These are phyloP conservation scores for Eriocheir sinensis DNA, from an alignment of 1,140 invertebrate genomes.

Conservation along the genomic window DNA sequence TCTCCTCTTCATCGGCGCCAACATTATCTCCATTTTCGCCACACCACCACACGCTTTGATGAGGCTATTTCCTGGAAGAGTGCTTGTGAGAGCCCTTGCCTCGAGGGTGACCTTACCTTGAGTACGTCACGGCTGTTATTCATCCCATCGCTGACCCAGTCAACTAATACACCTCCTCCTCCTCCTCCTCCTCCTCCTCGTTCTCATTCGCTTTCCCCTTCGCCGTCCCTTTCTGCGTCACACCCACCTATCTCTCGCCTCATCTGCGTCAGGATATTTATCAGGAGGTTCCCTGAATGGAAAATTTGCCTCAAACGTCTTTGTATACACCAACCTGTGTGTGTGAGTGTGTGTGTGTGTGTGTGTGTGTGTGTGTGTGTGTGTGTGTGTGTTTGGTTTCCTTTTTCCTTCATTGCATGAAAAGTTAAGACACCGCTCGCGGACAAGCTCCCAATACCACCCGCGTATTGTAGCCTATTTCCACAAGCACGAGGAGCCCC, in stretches of 20 bases:
- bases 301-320: constrained; percentile 13
- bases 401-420: too few relatives aligned
- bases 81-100: background rate
- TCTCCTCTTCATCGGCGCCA: background rate
- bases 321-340: background rate
- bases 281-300: background rate
- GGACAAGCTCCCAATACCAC: too few relatives aligned
- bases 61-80: background rate
- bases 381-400: background rate
- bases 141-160: background rate
- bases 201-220: background rate
- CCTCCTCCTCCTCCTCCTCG: background rate
- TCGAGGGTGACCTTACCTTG: background rate
- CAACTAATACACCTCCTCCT: background rate
- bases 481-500: too few relatives aligned
- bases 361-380: constrained; percentile 13
- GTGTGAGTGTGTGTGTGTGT: constrained; percentile 21
- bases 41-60: background rate
- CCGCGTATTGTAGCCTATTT: too few relatives aligned
- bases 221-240: background rate
- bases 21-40: background rate
- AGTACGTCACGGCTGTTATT: background rate
- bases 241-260: background rate
- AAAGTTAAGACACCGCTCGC: too few relatives aligned
- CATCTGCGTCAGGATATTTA: constrained; percentile 16